phyloP scores from a whole-genome alignment of 2,113 vertebrate species.

The Chionis minor region DNA sequence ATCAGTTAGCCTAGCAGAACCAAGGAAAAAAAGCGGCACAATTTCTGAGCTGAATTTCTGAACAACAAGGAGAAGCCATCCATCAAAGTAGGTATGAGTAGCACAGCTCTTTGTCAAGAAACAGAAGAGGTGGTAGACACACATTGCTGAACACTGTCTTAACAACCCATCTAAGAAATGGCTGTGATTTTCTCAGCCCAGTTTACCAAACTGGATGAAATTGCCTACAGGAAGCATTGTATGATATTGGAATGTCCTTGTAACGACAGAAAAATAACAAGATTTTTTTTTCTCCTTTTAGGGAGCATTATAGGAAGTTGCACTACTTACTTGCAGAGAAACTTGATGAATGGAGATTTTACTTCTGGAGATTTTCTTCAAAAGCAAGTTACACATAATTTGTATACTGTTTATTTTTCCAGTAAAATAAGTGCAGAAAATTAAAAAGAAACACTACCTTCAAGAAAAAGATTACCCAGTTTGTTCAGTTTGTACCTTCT shows the following conservation, averaged over 20 bases:
- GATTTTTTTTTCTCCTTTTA: not conserved
- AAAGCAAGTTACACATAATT: rapidly evolving
- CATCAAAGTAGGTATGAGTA: not conserved
- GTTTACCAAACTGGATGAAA: not conserved
- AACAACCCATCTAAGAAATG: not conserved
- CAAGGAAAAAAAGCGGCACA: not conserved
- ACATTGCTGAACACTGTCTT: not conserved
- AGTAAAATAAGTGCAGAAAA: not conserved
- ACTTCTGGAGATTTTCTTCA: not conserved
- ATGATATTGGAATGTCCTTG: not conserved
- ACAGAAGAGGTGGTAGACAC: not conserved
- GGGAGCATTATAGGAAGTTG: not conserved
- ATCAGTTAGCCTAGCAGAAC: not conserved
- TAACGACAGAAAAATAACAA: not conserved
- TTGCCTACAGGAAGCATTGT: not conserved
- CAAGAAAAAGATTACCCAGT: not conserved
- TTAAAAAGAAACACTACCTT: not conserved
- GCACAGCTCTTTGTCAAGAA: not conserved
- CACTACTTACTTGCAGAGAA: not conserved
- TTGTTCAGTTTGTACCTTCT: not conserved
- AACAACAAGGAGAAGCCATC: not conserved
- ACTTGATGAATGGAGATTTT: not conserved
- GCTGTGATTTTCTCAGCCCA: not conserved
- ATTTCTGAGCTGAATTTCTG: not conserved
- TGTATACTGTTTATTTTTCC: not conserved